phyloP scores from a whole-genome alignment of 2,888 invertebrate genomes.

The Platycnemis pennipes region DNA sequence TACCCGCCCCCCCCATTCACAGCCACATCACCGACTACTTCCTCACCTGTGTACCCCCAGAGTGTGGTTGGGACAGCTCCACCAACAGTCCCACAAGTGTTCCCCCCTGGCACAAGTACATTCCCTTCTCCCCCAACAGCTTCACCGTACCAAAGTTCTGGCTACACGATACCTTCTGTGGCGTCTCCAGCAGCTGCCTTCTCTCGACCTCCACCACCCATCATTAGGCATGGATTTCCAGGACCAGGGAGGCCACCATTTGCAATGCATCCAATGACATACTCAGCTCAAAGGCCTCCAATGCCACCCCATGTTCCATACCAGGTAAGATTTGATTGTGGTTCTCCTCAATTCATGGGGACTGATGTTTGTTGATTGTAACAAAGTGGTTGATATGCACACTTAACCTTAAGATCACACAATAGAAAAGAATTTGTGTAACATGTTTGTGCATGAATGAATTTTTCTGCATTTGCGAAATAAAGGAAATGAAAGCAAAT shows the following conservation, averaged over 20 bases:
- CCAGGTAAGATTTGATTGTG: slow-evolving; percentile 13
- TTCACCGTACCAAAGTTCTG: slow-evolving; percentile 40
- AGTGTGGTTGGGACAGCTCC: slow-evolving; percentile 38
- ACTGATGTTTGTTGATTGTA: not conserved
- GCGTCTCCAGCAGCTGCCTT: slow-evolving; percentile 37
- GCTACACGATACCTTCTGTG: slow-evolving; percentile 51
- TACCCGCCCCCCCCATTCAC: slow-evolving; percentile 49
- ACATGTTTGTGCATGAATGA: too few species aligned
- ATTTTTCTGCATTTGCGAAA: too few species aligned
- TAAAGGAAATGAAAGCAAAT: too few species aligned
- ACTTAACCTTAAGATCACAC: too few species aligned
- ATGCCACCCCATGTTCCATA: slow-evolving; percentile 60
- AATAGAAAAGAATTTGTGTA: too few species aligned
- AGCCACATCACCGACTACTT: slow-evolving; percentile 48
- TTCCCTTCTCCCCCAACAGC: slow-evolving; percentile 28
- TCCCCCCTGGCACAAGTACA: slow-evolving; percentile 47
- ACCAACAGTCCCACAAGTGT: slow-evolving; percentile 11
- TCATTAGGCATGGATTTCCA: slow-evolving; percentile 61
- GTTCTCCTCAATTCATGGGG: not conserved
- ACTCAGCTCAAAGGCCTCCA: slow-evolving; percentile 48
- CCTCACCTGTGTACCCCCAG: slow-evolving; percentile 50
- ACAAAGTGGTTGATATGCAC: too few species aligned
- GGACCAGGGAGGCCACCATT: slow-evolving; percentile 63
- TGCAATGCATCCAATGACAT: slow-evolving; percentile 47
- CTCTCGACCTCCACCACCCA: slow-evolving; percentile 43